These are phyloP conservation scores for Ostrea edulis DNA, from an alignment of 1,140 invertebrate genomes.

Conservation along the genomic window DNA sequence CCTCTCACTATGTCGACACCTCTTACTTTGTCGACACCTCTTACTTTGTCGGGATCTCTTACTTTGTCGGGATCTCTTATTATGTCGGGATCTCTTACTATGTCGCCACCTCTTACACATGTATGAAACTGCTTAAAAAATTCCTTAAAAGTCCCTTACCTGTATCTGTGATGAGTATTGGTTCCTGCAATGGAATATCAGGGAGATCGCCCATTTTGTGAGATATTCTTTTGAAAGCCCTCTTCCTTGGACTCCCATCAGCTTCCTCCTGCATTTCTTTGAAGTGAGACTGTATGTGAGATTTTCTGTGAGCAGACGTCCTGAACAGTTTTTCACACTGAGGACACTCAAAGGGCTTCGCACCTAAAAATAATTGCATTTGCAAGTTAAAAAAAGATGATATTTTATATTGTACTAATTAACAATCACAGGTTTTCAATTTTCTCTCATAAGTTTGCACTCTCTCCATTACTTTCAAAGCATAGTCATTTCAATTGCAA, in stretches of 20 bases:
- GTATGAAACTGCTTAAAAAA: no score
- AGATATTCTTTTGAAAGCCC: slow-evolving; percentile 60
- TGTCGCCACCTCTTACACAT: no score
- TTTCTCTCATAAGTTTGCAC: no score
- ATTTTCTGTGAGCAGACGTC: slow-evolving; percentile 85
- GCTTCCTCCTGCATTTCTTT: slow-evolving; percentile 63
- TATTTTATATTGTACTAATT: neutral
- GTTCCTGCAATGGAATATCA: slow-evolving; percentile 82
- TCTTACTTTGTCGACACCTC: no score
- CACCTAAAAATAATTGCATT: slow-evolving; percentile 68
- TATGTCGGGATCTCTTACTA: no score
- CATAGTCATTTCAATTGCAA: no score
- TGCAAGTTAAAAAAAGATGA: neutral
- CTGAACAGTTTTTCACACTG: slow-evolving; percentile 80
- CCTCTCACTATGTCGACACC: no score
- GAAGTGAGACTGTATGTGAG: slow-evolving; percentile 83
- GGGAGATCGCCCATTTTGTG: slow-evolving; percentile 76
- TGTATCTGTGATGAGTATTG: slow-evolving; percentile 82
- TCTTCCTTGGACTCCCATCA: slow-evolving; percentile 47
- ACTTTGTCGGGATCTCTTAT: no score
- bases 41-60: no score
- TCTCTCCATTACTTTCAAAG: no score
- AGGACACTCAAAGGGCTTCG: slow-evolving; percentile 79
- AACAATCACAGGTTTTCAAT: neutral
- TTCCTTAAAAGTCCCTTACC: slow-evolving; percentile 68